Evolutionary conservation across 2,113 vertebrate species (phyloP), one percentile per base, ranked within the genome.

Genomic region (Porphyrio hochstetteri): DNA sequence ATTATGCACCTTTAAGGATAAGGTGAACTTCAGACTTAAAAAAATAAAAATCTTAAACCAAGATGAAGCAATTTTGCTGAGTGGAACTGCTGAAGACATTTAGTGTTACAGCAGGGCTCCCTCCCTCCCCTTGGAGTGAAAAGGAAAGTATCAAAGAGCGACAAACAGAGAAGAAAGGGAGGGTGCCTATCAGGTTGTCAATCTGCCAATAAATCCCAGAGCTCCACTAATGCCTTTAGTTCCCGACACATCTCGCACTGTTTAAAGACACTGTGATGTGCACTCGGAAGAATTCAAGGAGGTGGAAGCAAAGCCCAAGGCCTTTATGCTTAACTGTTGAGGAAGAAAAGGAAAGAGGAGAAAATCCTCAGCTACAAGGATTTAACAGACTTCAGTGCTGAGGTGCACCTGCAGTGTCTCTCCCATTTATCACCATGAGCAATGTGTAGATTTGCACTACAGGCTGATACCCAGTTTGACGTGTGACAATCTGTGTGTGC

Each of bases 121-220:
- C 69, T 82, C 84, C 68, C 42, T 93, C 68, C 90, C 46, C 71
- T 77, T 8, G 72, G 63, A 96, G 77, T 23, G 88, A 83, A 93
- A 96, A 93, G 75, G 82, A 13, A 90, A 86, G 82, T 88, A 94
- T 90, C 94, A 96, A 78, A 91, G 86, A 94, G 87, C 24, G 92
- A 90, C 93, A 90, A 95, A 90, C 85, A 78, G 65, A 80, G 90
- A 95, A 92, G 89, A 93, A 97, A 94, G 74, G 75, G 48, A 91
- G 82, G 4, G 24, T 61, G 82, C 93, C 93, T 92, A 96, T 96
- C 96, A 75, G 93, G 76, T 64, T 96, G 95, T 92, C 95, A 95
- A 95, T 88, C 94, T 95, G 95, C 93, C 94, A 95, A 94, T 95
- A 94, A 95, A 95, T 91, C 95, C 93, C 94, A 55, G 86, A 28